Conservation (phyloP, 2,888 invertebrate species). For the Halictus quadricinctus region DNA sequence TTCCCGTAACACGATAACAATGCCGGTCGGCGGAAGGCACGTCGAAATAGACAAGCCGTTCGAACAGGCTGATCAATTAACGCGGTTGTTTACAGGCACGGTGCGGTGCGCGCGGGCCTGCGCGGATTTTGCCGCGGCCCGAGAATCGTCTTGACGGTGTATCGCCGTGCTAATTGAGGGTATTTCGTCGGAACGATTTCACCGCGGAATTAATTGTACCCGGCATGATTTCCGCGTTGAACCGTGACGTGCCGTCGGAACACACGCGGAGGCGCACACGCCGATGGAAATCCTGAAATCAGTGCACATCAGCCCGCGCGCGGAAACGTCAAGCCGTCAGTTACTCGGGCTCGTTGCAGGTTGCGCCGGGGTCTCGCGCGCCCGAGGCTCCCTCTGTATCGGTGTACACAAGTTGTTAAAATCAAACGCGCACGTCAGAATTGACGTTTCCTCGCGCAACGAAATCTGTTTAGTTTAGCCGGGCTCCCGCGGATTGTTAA, state of each 20-base stretch:
- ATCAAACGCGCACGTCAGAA: conserved; percentile 55
- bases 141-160: conserved; percentile 34
- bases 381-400: conserved; percentile 24
- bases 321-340: conserved; percentile 60
- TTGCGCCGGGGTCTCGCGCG: conserved; percentile 1
- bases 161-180: conserved; percentile 33
- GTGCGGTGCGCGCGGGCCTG: background rate
- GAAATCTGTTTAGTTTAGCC: conserved; percentile 57
- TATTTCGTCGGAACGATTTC: conserved; percentile 48
- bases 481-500: conserved; percentile 54
- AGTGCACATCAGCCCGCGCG: conserved; percentile 51
- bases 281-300: conserved; percentile 56
- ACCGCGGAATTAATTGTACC: conserved; percentile 56
- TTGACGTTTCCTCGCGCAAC: conserved; percentile 56
- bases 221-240: conserved; percentile 57
- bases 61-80: conserved; percentile 15
- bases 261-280: conserved; percentile 29
- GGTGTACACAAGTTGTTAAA: conserved; percentile 59
- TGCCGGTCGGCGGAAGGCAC: background rate
- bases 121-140: background rate
- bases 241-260: conserved; percentile 27
- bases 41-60: background rate
- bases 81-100: background rate
- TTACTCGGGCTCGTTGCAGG: conserved; percentile 28
- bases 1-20: conserved; percentile 17